Evolutionary conservation across 2,797 vertebrate genomes (phyloP).

Genomic region (Mionectes olivaceus): DNA sequence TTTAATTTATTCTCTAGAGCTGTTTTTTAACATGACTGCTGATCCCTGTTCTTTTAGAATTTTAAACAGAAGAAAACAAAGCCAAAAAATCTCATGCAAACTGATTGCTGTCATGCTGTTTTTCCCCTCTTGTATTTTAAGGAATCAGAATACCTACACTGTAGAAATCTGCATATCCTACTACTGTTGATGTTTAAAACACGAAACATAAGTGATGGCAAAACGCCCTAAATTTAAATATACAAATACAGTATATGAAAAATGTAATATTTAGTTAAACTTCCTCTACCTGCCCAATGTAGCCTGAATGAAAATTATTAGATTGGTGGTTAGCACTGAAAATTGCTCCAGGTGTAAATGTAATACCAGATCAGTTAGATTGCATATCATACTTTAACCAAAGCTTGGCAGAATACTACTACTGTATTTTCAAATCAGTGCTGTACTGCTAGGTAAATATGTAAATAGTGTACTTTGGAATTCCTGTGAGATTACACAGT

Average conservation of each 20-base stretch:
- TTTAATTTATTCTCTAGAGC: not conserved
- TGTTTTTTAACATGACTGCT: not conserved
- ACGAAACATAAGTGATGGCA: not conserved
- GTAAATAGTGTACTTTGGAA: not conserved
- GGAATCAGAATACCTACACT: not conserved
- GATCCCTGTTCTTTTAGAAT: not conserved
- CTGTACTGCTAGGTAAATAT: not conserved
- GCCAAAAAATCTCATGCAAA: not conserved
- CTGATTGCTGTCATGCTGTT: not conserved
- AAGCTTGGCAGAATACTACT: not conserved
- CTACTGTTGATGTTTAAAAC: not conserved
- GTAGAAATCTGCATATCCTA: not conserved
- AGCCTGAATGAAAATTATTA: not conserved
- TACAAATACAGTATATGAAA: not conserved
- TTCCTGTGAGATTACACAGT: not conserved
- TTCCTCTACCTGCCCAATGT: not conserved
- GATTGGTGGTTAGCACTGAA: not conserved
- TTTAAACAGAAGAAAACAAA: not conserved
- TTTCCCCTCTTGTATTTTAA: not conserved
- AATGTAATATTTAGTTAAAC: not conserved
- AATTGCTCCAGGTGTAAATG: not conserved
- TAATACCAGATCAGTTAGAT: not conserved
- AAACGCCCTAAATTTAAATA: fast-evolving
- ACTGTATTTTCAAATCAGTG: not conserved
- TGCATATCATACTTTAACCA: not conserved